Conservation (phyloP, 2,888 invertebrate species). For the Agriotes lineatus region DNA sequence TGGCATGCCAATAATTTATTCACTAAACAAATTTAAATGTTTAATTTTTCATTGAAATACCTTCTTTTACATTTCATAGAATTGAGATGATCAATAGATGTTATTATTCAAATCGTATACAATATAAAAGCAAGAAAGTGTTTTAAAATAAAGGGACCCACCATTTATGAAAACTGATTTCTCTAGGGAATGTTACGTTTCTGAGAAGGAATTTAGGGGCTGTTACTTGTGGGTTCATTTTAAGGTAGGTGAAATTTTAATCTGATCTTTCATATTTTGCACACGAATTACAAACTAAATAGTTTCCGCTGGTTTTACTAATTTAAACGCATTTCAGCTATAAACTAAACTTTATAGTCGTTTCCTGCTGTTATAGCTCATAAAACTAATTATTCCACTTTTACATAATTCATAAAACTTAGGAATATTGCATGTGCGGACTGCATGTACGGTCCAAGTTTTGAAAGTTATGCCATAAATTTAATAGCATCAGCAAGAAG, state of each 20-base stretch:
- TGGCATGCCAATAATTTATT: too few species aligned
- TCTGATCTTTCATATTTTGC: background rate
- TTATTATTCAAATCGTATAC: background rate
- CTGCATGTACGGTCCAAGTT: background rate
- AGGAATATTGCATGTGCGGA: background rate
- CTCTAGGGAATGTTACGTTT: background rate
- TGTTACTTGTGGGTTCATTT: background rate
- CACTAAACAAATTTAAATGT: too few species aligned
- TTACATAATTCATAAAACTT: background rate
- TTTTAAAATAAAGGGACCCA: background rate
- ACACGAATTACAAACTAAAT: background rate
- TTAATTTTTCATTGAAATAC: too few species aligned
- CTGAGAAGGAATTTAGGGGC: background rate
- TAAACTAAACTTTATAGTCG: too few species aligned
- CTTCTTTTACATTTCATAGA: background rate
- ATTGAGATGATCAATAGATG: background rate
- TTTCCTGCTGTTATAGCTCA: too few species aligned
- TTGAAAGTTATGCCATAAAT: background rate
- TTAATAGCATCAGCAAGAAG: background rate
- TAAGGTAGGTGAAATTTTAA: background rate
- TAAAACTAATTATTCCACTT: background rate
- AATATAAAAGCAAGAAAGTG: constrained; percentile 2
- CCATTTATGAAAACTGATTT: background rate
- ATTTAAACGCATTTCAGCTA: too few species aligned
- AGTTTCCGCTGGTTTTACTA: too few species aligned